A percentile compares a stretch with the other conserved stretches of the same genome.
These are phyloP conservation scores for Agrotis exclamationis DNA, from an alignment of 2,888 invertebrate species.

Conservation along the genomic window DNA sequence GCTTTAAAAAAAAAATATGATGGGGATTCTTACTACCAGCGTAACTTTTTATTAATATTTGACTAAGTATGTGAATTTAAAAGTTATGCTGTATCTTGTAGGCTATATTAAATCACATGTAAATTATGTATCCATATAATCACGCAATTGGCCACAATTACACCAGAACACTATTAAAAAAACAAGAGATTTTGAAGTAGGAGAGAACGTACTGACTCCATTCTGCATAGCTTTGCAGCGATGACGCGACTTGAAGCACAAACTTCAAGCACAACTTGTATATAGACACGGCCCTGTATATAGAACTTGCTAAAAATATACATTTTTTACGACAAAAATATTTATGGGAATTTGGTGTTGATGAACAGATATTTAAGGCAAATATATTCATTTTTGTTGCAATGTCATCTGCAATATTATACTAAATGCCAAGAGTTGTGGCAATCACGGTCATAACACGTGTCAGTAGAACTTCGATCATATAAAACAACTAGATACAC, in stretches of 20 bases:
- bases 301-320: slow-evolving; percentile 35
- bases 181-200: not conserved
- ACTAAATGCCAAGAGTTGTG: not conserved
- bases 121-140: not conserved
- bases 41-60: too few species aligned
- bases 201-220: slow-evolving; percentile 75
- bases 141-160: slow-evolving; percentile 22
- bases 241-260: slow-evolving; percentile 56
- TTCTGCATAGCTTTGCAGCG: slow-evolving; percentile 52
- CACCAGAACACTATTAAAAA: slow-evolving; percentile 12
- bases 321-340: not conserved
- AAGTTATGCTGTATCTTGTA: slow-evolving; percentile 10
- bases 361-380: not conserved
- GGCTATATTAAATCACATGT: slow-evolving; percentile 35
- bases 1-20: too few species aligned
- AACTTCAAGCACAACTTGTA: slow-evolving; percentile 68
- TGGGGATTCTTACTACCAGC: too few species aligned
- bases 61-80: too few species aligned
- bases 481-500: too few species aligned
- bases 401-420: slow-evolving; percentile 27
- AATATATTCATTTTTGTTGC: slow-evolving; percentile 10
- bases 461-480: not conserved
- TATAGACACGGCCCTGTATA: slow-evolving; percentile 73
- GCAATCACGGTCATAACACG: slow-evolving; percentile 1
- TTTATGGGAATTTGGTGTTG: not conserved